Evolutionary conservation across 2,888 invertebrate genomes (phyloP), one percentile per base, ranked within the genome.

Genomic region (Ypsolopha scabrella): DNA sequence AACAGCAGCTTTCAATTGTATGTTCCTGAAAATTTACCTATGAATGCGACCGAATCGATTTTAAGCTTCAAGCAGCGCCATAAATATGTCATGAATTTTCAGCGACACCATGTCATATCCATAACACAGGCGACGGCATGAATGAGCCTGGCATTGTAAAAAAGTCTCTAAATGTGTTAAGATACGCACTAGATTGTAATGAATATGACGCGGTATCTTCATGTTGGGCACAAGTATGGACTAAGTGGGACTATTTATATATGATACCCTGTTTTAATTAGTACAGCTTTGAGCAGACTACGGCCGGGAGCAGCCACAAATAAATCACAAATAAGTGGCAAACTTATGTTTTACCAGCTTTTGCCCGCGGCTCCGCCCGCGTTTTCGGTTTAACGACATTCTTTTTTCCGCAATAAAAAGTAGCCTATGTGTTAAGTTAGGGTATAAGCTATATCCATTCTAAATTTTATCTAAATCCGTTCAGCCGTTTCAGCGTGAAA

Each of bases 201-300:
- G 39, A 39, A 33, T 14, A 14, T 11, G 33, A 14, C 14, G 11
- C 14, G 45, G 33, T 45, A 14, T 58, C 65, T 64, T 62, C 69
- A 69, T 72, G 70, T 71, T 68, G 63, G 68, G 60, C 64, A 63
- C 70, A 77, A 76, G 72, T 72, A 65, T 64, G 57, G 54, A 60
- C 68, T 77, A 79, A 81, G 75, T 80, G 72, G 58, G 62, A 69
- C 73, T 81, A 81, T 80, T 80, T 76, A 80, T 80, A 80, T 67
- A 69, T 67, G 58, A 61, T 64, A 65, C 60, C 66, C 61, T 50
- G 70, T 68, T 72, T 72, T 77, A 80, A 80, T 80, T 78, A 69
- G 70, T 24, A 24, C 24, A 24, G 24, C 24, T 24, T 24, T 24
- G 24, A 72, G 52, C 65, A 67, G 64, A 66, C 68, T 63, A 70